phyloP scores from a whole-genome alignment of 2,888 invertebrate genomes.

The Alloplasta piceator region DNA sequence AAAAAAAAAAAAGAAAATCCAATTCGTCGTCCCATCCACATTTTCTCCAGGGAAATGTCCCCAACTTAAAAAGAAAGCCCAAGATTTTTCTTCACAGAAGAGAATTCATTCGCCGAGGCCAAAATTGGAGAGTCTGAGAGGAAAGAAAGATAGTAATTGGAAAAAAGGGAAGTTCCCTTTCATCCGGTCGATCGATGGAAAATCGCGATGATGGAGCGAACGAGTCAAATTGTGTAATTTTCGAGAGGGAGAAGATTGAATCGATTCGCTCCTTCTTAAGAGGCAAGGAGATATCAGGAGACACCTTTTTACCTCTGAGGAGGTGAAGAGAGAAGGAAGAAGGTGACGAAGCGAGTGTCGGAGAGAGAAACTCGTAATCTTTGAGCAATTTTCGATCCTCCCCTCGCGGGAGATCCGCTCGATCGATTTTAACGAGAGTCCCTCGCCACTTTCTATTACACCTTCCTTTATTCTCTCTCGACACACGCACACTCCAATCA shows the following conservation, averaged over 20 bases:
- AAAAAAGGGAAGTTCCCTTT: conserved; percentile 2
- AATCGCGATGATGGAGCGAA: conserved; percentile 38
- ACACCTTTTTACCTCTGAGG: not conserved
- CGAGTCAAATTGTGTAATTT: conserved; percentile 54
- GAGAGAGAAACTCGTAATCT: conserved; percentile 3
- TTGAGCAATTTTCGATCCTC: conserved; percentile 34
- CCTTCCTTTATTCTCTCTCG: not conserved
- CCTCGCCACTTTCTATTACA: conserved; percentile 29
- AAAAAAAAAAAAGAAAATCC: not conserved
- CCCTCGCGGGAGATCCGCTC: conserved; percentile 36
- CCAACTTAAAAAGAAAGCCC: too few species aligned
- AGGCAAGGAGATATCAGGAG: conserved; percentile 6
- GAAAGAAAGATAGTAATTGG: not conserved
- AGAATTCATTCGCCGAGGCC: not conserved
- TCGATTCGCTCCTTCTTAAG: conserved; percentile 18
- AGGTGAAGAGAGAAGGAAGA: too few species aligned
- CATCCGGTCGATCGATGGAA: conserved; percentile 18
- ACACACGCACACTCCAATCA: conserved; percentile 23
- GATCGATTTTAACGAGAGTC: conserved; percentile 48
- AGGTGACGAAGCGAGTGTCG: too few species aligned
- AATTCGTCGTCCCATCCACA: not conserved
- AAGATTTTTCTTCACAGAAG: too few species aligned
- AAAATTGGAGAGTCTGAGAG: not conserved
- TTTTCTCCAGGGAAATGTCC: not conserved
- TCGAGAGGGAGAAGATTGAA: conserved; percentile 54